Evolutionary conservation across 2,797 vertebrate genomes (phyloP), one percentile per base, ranked within the genome.

Genomic region (Catamblyrhynchus diadema): DNA sequence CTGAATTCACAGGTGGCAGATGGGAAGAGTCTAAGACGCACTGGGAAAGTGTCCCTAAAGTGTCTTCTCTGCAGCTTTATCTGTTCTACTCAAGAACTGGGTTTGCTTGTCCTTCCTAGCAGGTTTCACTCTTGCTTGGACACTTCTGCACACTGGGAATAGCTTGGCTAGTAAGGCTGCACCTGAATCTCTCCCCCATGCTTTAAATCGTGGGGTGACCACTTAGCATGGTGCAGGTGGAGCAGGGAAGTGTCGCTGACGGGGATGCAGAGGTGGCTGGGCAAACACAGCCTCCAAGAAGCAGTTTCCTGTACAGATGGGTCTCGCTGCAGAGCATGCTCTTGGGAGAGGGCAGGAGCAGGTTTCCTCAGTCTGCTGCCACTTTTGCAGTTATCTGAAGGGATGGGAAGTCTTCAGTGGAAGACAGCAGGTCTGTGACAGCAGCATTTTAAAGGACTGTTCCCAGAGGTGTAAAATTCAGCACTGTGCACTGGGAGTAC

Each of bases 1-100:
- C 66, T 94, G 70, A 86, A 93, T 79, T 85, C 69, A 66, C 57
- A 92, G 89, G 59, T 65, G 50, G 83, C 57, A 80, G 83, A 86
- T 64, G 70, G 47, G 30, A 74, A 81, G 73, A 81, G 44, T 74
- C 47, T 30, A 75, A 69, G 73, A 86, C 1, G 7, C 33, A 64
- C 48, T 39, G 66, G 20, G 39, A 79, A 94, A 48, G 1, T 79
- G 41, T 75, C 82, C 47, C 70, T 86, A 16, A 88, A 60, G 33
- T 39, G 44, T 79, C 56, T 90, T 67, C 54, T 65, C 37, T 69
- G 39, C 45, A 54, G 32, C 24, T 93, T 92, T 89, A 53, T 51
- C 59, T 8, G 1, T 65, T 88, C 53, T 66, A 18, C 24, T 73
- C 22, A n/a, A 77, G 53, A 39, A 64, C 20, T 30, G 18, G 12